Conservation (phyloP, 2,797 vertebrate genomes). For the Gorsachius magnificus region DNA sequence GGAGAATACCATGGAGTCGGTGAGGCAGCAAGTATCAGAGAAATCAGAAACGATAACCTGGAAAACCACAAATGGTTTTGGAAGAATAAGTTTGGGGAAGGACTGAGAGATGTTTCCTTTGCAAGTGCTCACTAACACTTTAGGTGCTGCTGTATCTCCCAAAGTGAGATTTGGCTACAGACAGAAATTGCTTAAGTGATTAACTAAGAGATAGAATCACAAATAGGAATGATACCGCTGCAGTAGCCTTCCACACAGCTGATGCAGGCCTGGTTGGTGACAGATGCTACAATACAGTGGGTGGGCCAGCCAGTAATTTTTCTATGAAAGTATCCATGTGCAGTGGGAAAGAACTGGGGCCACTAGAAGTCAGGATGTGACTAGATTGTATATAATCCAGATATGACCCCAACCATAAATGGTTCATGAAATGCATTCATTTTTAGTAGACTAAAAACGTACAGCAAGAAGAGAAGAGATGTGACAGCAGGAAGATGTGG, state of each 20-base stretch:
- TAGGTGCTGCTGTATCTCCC: not conserved
- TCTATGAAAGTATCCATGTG: not conserved
- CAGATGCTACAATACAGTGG: not conserved
- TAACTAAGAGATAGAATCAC: not conserved
- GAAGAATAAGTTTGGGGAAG: not conserved
- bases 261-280: not conserved
- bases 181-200: not conserved
- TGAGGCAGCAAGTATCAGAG: not conserved
- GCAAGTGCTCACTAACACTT: not conserved
- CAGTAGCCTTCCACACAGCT: not conserved
- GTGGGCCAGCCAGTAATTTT: not conserved
- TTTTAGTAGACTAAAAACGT: not conserved
- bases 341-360: not conserved
- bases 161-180: not conserved
- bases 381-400: not conserved
- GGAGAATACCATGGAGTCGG: not conserved
- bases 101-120: not conserved
- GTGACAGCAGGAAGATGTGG: not conserved
- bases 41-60: not conserved
- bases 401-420: not conserved
- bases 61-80: not conserved
- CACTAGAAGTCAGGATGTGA: not conserved
- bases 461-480: too few relatives aligned
- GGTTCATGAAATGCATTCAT: not conserved
- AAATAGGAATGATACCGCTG: not conserved